Conservation (phyloP, 1,140 invertebrate species). For the Drosophila ohnishii region DNA sequence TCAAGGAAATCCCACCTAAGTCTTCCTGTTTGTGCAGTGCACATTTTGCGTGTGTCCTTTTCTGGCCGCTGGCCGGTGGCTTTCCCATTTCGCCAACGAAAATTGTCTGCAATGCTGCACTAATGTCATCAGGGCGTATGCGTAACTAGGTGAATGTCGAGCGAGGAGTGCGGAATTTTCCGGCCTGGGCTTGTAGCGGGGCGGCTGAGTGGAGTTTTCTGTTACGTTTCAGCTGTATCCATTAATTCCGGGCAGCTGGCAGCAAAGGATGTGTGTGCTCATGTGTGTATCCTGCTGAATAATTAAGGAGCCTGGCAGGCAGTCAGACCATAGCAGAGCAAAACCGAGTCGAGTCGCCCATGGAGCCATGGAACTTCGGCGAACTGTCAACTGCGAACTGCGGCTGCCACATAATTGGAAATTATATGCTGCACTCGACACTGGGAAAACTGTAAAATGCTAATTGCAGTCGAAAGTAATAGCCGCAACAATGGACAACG, state of each 20-base stretch:
- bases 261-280: slow-evolving; percentile 56
- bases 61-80: slow-evolving; percentile 38
- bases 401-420: slow-evolving; percentile 62
- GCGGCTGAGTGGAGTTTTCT: slow-evolving; percentile 50
- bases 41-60: slow-evolving; percentile 8
- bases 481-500: slow-evolving; percentile 11
- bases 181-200: background rate
- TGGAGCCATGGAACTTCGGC: slow-evolving; percentile 10
- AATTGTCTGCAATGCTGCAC: slow-evolving; percentile 79
- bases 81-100: slow-evolving; percentile 62
- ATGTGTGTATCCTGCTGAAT: slow-evolving; percentile 65
- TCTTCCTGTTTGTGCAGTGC: background rate
- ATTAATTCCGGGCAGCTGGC: slow-evolving; percentile 65
- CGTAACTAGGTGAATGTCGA: slow-evolving; percentile 72
- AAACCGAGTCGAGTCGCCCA: slow-evolving; percentile 3
- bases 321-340: slow-evolving; percentile 7
- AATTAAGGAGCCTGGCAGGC: slow-evolving; percentile 53
- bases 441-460: slow-evolving; percentile 33
- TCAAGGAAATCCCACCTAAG: background rate
- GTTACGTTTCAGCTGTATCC: slow-evolving; percentile 62
- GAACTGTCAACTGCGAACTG: slow-evolving; percentile 41
- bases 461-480: slow-evolving; percentile 52
- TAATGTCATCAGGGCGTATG: slow-evolving; percentile 76
- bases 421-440: slow-evolving; percentile 55
- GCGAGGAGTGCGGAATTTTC: slow-evolving; percentile 15